These are phyloP conservation scores for Nibea albiflora DNA, from an alignment of 2,113 vertebrate genomes.

Conservation along the genomic window DNA sequence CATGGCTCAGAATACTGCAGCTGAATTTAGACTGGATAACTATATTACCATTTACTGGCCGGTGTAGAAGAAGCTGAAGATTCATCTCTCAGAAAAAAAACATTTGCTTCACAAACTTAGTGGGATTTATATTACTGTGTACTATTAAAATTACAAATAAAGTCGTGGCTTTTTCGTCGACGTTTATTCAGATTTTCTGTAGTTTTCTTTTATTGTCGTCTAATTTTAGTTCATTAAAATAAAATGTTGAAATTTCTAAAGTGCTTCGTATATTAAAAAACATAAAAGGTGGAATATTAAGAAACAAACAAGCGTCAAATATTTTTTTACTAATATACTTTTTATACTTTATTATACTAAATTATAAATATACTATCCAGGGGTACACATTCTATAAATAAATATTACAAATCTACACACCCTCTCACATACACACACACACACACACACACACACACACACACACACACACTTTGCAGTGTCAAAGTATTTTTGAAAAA, in stretches of 20 bases:
- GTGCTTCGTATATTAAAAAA: background rate
- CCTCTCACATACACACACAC: background rate
- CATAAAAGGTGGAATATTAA: background rate
- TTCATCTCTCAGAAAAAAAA: conserved; percentile 32
- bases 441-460: background rate
- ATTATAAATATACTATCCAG: background rate
- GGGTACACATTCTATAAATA: conserved; percentile 4
- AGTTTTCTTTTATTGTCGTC: background rate
- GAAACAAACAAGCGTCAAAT: background rate
- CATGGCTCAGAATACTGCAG: conserved; percentile 50
- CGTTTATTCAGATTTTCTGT: background rate
- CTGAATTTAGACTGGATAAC: conserved; percentile 53
- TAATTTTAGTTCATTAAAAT: conserved; percentile 18
- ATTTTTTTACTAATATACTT: background rate
- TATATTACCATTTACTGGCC: conserved; percentile 40
- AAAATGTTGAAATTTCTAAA: background rate
- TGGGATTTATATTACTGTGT: conserved; percentile 13
- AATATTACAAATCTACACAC: background rate
- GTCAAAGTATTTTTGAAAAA: background rate
- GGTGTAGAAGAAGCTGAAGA: conserved; percentile 22
- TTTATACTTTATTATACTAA: background rate
- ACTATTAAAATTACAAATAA: conserved; percentile 17
- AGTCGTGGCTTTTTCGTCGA: background rate
- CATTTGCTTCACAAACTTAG: conserved; percentile 27
- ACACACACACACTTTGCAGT: background rate